phyloP scores from a whole-genome alignment of 2,888 invertebrate genomes.

The Ptychoptera contaminata region DNA sequence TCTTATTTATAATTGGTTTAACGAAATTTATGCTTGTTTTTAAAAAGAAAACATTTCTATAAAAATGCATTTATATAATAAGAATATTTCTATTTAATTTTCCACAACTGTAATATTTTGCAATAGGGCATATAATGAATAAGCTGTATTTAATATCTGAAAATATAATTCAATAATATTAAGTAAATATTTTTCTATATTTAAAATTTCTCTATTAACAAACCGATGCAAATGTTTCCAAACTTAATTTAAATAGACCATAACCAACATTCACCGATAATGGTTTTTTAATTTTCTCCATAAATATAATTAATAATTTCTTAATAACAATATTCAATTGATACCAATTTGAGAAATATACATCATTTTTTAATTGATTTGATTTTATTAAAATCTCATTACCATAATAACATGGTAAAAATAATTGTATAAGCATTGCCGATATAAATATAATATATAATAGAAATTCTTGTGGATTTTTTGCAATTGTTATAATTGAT shows the following conservation, averaged over 20 bases:
- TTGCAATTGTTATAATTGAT: not conserved
- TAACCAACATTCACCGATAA: conserved; percentile 16
- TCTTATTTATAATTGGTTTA: too few species aligned
- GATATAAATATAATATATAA: not conserved
- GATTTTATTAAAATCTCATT: conserved; percentile 20
- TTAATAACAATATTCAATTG: conserved; percentile 14
- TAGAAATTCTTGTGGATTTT: not conserved
- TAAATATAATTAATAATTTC: conserved; percentile 17
- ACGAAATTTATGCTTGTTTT: too few species aligned
- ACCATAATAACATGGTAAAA: conserved; percentile 22
- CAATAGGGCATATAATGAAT: conserved; percentile 21
- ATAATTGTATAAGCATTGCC: conserved; percentile 20
- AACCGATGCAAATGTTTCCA: conserved; percentile 23
- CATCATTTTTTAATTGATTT: conserved; percentile 14
- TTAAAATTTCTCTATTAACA: not conserved
- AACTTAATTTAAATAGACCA: conserved; percentile 20
- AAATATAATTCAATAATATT: conserved; percentile 4
- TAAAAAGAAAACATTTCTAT: too few species aligned
- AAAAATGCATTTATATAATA: too few species aligned
- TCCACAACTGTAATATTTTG: not conserved
- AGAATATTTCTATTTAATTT: too few species aligned
- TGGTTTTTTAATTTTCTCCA: conserved; percentile 21
- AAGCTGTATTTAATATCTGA: conserved; percentile 23
- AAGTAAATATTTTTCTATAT: not conserved
- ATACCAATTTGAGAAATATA: conserved; percentile 21